Evolutionary conservation across 2,797 vertebrate species (phyloP).

Genomic region (Cottoperca gobio): DNA sequence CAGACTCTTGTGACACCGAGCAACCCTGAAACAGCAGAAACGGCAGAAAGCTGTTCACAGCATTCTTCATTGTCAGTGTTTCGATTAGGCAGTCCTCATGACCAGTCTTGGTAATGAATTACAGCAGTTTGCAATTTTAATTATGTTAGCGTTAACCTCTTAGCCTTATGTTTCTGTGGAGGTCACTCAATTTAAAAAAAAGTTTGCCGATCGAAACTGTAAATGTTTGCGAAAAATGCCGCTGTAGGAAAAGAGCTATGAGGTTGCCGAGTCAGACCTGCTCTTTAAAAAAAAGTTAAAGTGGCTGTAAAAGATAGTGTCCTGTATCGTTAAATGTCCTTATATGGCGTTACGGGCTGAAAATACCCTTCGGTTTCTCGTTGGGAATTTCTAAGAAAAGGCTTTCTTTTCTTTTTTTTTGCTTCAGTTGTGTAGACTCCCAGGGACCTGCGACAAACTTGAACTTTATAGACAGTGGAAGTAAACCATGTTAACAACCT

Average conservation of each 20-base stretch:
- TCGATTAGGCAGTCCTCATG: slow-evolving; percentile 62
- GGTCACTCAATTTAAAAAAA: slow-evolving; percentile 40
- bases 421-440: slow-evolving; percentile 37
- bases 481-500: slow-evolving; percentile 43
- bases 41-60: slow-evolving; percentile 66
- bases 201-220: slow-evolving; percentile 28
- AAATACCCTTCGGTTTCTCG: slow-evolving; percentile 62
- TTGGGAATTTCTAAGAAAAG: slow-evolving; percentile 48
- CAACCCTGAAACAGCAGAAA: slow-evolving; percentile 63
- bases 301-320: slow-evolving; percentile 57
- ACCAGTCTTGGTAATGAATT: slow-evolving; percentile 57
- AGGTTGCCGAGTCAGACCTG: slow-evolving; percentile 17
- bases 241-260: slow-evolving; percentile 10
- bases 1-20: slow-evolving; percentile 72
- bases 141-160: slow-evolving; percentile 44
- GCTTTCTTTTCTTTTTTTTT: slow-evolving; percentile 46
- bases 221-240: slow-evolving; percentile 42
- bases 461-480: slow-evolving; percentile 25
- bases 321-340: slow-evolving; percentile 58
- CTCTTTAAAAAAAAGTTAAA: slow-evolving; percentile 48
- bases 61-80: slow-evolving; percentile 56
- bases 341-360: slow-evolving; percentile 62
- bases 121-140: slow-evolving; percentile 55
- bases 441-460: slow-evolving; percentile 46
- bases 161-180: slow-evolving; percentile 24